These are phyloP conservation scores for Ochropleura leucogaster DNA, from an alignment of 2,888 invertebrate genomes.

Conservation along the genomic window DNA sequence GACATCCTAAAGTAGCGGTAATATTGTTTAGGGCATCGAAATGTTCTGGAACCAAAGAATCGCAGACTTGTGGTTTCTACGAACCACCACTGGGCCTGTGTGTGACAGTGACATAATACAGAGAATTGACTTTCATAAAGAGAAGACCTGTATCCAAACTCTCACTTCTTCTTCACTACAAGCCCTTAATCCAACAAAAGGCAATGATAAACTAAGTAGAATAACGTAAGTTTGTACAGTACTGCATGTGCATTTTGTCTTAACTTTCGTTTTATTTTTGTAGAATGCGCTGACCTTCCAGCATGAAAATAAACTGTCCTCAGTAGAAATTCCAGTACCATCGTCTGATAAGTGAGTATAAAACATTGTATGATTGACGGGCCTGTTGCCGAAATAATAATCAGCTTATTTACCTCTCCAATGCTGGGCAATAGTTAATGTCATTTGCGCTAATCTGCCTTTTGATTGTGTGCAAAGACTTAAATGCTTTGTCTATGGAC, in stretches of 20 bases:
- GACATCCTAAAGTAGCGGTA: not conserved
- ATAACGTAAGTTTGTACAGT: not conserved
- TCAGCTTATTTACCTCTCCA: slow-evolving; percentile 36
- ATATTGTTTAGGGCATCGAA: not conserved
- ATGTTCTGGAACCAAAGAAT: not conserved
- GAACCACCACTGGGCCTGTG: not conserved
- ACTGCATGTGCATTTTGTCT: not conserved
- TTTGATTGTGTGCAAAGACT: slow-evolving; percentile 32
- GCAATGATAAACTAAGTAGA: not conserved
- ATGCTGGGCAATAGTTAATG: slow-evolving; percentile 23
- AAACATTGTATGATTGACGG: not conserved
- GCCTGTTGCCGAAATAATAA: not conserved
- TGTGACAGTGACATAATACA: not conserved
- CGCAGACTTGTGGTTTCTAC: not conserved
- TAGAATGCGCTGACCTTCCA: not conserved
- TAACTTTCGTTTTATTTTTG: not conserved
- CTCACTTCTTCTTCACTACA: not conserved
- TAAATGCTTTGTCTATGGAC: slow-evolving; percentile 40
- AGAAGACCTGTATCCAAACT: not conserved
- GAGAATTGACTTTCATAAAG: not conserved
- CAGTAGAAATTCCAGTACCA: not conserved
- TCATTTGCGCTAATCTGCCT: slow-evolving; percentile 5
- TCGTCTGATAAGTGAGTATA: slow-evolving; percentile 8
- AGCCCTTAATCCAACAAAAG: no score
- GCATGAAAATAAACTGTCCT: not conserved